Conservation (phyloP, 1,140 invertebrate species). For the Drosophila parabipectinata region DNA sequence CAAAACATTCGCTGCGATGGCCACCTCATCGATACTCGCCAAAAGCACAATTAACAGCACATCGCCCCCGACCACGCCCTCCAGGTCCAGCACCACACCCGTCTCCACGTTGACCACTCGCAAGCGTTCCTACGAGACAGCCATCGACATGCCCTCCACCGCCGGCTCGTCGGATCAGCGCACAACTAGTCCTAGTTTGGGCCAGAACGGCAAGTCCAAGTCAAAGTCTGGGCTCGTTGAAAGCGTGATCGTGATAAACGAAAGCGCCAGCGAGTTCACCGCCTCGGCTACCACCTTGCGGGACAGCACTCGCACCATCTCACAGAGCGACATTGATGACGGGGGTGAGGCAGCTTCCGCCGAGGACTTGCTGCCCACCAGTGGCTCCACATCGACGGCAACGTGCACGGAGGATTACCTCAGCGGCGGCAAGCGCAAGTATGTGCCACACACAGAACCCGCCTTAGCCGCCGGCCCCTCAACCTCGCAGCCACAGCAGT, state of each 20-base stretch:
- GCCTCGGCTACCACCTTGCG: constrained; percentile 63
- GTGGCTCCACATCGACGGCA: constrained; percentile 1
- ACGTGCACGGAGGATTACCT: constrained; percentile 56
- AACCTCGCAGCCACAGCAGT: constrained; percentile 21
- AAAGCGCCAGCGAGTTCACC: constrained; percentile 16
- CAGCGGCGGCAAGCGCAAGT: constrained; percentile 64
- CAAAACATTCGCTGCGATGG: constrained; percentile 74
- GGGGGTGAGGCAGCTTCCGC: constrained; percentile 49
- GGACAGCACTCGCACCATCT: constrained; percentile 76
- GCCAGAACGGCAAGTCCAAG: constrained; percentile 3
- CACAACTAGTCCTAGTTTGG: constrained; percentile 30
- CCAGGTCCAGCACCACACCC: constrained; percentile 17
- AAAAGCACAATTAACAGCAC: constrained; percentile 76
- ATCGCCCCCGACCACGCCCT: constrained; percentile 30
- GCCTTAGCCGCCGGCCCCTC: constrained; percentile 14
- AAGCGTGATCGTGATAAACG: constrained; percentile 13
- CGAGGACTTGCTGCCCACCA: constrained; percentile 48
- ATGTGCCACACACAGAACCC: constrained; percentile 26
- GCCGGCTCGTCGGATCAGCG: constrained; percentile 19
- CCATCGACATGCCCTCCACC: constrained; percentile 69
- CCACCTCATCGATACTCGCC: constrained; percentile 80
- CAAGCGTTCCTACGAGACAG: constrained; percentile 77
- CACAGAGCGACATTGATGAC: constrained; percentile 74
- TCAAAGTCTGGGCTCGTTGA: constrained; percentile 20
- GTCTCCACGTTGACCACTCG: constrained; percentile 63